phyloP scores from a whole-genome alignment of 2,888 invertebrate species.

The Leucophora obtusa region DNA sequence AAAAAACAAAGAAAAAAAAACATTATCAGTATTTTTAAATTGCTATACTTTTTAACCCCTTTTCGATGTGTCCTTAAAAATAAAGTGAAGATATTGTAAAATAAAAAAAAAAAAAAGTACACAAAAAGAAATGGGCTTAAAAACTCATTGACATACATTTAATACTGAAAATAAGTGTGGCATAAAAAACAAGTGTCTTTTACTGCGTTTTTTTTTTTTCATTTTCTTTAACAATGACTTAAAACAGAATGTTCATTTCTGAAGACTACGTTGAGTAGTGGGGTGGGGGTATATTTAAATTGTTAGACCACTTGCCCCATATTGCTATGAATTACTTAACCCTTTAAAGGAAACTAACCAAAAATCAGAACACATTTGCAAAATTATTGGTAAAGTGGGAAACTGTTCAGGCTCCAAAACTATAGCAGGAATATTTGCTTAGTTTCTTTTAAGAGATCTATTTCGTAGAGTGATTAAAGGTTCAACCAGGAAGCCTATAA shows the following conservation, averaged over 20 bases:
- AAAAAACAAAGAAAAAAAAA: not conserved
- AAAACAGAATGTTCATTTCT: not conserved
- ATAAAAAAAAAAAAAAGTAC: not conserved
- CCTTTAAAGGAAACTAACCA: too few relatives aligned
- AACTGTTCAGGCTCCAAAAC: too few relatives aligned
- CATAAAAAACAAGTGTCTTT: constrained; percentile 11
- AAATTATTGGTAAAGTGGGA: too few relatives aligned
- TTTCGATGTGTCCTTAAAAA: constrained; percentile 20
- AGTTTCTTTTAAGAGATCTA: too few relatives aligned
- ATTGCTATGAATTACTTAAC: too few relatives aligned
- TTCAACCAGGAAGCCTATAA: too few relatives aligned
- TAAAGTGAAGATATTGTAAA: constrained; percentile 9
- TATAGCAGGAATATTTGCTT: too few relatives aligned
- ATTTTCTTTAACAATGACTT: not conserved
- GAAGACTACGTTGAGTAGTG: too few relatives aligned
- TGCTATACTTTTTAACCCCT: not conserved
- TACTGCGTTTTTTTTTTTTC: constrained; percentile 2
- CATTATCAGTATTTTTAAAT: constrained; percentile 7
- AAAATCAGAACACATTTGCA: too few relatives aligned
- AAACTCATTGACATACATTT: constrained; percentile 44
- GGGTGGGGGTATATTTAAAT: too few relatives aligned
- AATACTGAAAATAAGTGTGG: not conserved
- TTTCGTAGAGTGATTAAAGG: too few relatives aligned
- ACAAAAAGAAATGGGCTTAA: constrained; percentile 3
- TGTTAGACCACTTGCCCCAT: too few relatives aligned